Percentiles rank a stretch among this genome's conserved stretches.
Conservation (phyloP, 64 coral and sea anemone species). For the Actinia equina region DNA sequence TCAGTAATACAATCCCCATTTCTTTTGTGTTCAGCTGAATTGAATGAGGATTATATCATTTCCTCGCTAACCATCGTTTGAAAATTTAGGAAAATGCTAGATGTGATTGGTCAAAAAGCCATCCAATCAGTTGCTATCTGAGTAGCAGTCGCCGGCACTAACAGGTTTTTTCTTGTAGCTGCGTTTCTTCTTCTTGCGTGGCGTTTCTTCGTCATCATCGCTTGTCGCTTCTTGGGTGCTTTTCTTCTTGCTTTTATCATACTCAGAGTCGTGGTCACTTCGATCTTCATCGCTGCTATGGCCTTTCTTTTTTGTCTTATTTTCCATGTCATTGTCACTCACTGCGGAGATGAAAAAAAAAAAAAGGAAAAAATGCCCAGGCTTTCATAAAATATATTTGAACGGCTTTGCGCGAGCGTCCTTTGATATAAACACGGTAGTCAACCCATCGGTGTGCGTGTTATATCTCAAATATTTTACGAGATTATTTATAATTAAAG, state of each 20-base stretch:
- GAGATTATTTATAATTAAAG: too few relatives aligned
- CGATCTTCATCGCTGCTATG: constrained; percentile 20
- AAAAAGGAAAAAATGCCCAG: not conserved
- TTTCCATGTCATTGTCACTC: constrained; percentile 65
- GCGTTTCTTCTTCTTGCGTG: constrained; percentile 74
- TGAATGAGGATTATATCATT: too few relatives aligned
- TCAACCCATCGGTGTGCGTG: too few relatives aligned
- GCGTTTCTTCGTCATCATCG: constrained; percentile 40
- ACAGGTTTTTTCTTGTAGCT: constrained; percentile 98
- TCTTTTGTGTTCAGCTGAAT: too few relatives aligned
- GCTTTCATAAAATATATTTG: too few relatives aligned
- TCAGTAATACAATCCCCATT: too few relatives aligned
- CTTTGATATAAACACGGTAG: too few relatives aligned
- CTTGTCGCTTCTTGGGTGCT: constrained; percentile 9
- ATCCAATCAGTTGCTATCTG: constrained; percentile 69
- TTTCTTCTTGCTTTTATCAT: constrained; percentile 55
- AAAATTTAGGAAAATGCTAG: not conserved
- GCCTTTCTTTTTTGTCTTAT: constrained; percentile 41
- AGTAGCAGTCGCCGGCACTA: constrained; percentile 84
- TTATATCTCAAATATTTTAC: too few relatives aligned
- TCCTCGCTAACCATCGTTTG: not conserved
- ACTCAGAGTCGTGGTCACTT: constrained; percentile 57
- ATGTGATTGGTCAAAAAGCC: not conserved
- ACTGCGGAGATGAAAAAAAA: constrained; percentile 31
- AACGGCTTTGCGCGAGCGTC: too few relatives aligned